Evolutionary conservation across 2,797 vertebrate species (phyloP).

Genomic region (Lithobates pipiens): DNA sequence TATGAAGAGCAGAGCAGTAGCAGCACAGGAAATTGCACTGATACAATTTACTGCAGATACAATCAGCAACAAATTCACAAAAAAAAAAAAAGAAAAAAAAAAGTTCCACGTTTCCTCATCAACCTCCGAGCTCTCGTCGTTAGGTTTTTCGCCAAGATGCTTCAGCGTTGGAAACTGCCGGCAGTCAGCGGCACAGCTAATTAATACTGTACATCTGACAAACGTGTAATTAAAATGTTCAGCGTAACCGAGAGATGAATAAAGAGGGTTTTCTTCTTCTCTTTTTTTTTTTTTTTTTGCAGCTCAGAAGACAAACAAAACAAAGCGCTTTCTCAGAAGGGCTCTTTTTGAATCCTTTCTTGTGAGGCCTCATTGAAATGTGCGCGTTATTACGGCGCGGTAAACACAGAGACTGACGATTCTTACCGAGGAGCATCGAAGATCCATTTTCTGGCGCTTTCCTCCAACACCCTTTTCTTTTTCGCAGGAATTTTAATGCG

Average conservation of each 20-base stretch:
- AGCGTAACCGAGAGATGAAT: slow-evolving; percentile 4
- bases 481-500: slow-evolving; percentile 23
- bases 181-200: slow-evolving; percentile 19
- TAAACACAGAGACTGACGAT: background rate
- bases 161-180: background rate
- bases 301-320: slow-evolving; percentile 6
- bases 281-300: background rate
- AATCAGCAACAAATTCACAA: background rate
- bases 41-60: background rate
- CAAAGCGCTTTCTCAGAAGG: slow-evolving; percentile 18
- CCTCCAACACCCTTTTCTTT: background rate
- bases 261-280: slow-evolving; percentile 10
- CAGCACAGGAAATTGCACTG: background rate
- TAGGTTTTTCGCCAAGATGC: background rate
- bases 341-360: background rate
- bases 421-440: slow-evolving; percentile 1
- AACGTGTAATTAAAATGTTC: slow-evolving; percentile 16
- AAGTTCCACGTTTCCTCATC: background rate
- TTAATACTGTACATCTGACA: slow-evolving; percentile 14
- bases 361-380: slow-evolving; percentile 39
- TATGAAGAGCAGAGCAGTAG: no score
- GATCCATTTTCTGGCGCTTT: slow-evolving; percentile 9
- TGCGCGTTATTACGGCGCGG: slow-evolving; percentile 1
- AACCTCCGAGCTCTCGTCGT: background rate
- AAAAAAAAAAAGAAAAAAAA: background rate